phyloP scores from a whole-genome alignment of 2,888 invertebrate genomes.

The Paralinhomoeus sp. region DNA sequence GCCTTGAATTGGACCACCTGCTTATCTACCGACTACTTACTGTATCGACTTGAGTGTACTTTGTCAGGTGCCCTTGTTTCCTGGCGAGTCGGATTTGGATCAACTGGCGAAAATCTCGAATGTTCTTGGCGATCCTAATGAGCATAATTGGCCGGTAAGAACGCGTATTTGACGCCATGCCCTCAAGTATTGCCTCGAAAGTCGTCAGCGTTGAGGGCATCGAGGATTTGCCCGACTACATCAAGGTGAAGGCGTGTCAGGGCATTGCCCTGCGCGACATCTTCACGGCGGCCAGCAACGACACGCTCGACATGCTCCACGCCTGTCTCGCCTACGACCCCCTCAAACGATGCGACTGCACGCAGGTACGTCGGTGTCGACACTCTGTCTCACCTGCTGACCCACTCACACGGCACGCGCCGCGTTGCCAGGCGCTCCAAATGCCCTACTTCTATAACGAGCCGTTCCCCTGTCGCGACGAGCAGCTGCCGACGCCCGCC shows the following conservation, averaged over 20 bases:
- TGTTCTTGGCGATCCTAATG: slow-evolving; percentile 74
- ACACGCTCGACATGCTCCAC: slow-evolving; percentile 56
- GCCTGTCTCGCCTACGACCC: slow-evolving; percentile 59
- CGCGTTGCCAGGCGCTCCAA: slow-evolving; percentile 2
- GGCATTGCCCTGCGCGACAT: slow-evolving; percentile 65
- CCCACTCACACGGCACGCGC: too few species aligned
- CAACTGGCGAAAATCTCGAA: slow-evolving; percentile 83
- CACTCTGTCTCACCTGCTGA: background rate
- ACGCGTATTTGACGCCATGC: too few species aligned
- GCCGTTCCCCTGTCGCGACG: background rate
- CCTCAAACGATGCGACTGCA: slow-evolving; percentile 40
- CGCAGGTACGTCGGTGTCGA: background rate
- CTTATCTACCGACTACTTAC: background rate
- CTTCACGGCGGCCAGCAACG: slow-evolving; percentile 81
- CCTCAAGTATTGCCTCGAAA: too few species aligned
- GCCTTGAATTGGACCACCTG: background rate
- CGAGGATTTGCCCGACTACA: slow-evolving; percentile 52
- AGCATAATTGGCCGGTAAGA: slow-evolving; percentile 69
- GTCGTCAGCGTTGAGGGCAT: too few species aligned
- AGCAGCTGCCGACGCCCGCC: background rate
- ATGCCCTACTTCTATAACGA: background rate
- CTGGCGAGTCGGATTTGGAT: slow-evolving; percentile 88
- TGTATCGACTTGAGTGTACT: background rate
- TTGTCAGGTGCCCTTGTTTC: slow-evolving; percentile 55
- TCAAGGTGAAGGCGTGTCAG: slow-evolving; percentile 59